Base-by-base conservation (phyloP, 2,888 invertebrate genomes). In the Gasteruption jaculator region DNA sequence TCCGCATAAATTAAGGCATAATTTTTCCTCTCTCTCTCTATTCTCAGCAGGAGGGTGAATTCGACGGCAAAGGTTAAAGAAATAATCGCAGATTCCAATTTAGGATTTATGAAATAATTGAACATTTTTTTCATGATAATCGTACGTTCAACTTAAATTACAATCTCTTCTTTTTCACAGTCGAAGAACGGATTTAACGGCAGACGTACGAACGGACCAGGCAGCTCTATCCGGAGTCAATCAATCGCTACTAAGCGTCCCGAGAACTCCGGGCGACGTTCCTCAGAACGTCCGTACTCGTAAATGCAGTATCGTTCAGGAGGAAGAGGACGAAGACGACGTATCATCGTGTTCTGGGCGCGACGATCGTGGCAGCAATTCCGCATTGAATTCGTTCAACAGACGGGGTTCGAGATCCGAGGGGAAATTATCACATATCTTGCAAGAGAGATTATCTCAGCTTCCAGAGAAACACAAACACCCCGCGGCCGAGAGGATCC, bases 321-420 rank as follows among this genome's bases (percentile, higher is more conserved):
- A 90, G 64, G 94, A 94, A 67, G 93, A 93, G 57, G 92, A 91
- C 60, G 86, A 89, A 63, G 92, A 93, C 60, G 91, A 87, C 56
- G 76, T 75, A 48, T 69, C 76, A 27, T 64, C 78, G 50, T 76
- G 76, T 53, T 74, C 78, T 5, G 78, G 78, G 14, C 74, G 79
- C 7, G 81, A 80, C 59, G 80, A 77, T 54, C 74, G 57, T 19
- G 58, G 63, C 22, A 66, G 65, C 41, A 63, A 58, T 39, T 61
- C 75, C 4, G 63, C 73, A 3, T 61, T 73, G 43, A 71, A 67
- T 50, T 75, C 77, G 55, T 65, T 80, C 39, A 79, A 81, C 52
- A 73, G 83, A 8, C 79, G 88, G 14, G 87, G 87, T 39, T 86
- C 87, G 29, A 79, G 87, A 49, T 87, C 87, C 4, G 89, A 89